phyloP scores from a whole-genome alignment of 2,888 invertebrate genomes.

The Drosophila birchii region DNA sequence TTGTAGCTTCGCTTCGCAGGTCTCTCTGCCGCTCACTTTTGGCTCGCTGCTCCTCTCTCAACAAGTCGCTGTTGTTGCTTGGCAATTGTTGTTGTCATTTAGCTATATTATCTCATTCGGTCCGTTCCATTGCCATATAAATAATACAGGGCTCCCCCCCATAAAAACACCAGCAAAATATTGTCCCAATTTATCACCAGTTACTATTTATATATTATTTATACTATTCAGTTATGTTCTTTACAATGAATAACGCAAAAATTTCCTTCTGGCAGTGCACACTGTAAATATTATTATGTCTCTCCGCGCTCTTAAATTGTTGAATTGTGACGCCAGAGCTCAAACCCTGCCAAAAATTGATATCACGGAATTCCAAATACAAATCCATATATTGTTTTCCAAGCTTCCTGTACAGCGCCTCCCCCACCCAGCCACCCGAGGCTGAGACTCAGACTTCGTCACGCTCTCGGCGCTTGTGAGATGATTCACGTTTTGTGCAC shows the following conservation, averaged over 20 bases:
- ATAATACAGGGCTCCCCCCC: conserved; percentile 39
- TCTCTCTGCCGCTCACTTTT: conserved; percentile 12
- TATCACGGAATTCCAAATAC: conserved; percentile 10
- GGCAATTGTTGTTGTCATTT: conserved; percentile 67
- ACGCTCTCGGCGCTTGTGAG: conserved; percentile 62
- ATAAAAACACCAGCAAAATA: not conserved
- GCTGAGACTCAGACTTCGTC: conserved; percentile 51
- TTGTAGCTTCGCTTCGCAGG: conserved; percentile 45
- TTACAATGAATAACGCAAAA: too few species aligned
- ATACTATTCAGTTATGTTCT: not conserved
- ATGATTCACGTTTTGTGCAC: conserved; percentile 73
- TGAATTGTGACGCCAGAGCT: conserved; percentile 38
- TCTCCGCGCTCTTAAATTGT: conserved; percentile 38
- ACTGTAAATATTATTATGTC: conserved; percentile 28
- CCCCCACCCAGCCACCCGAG: conserved; percentile 43
- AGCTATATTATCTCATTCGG: conserved; percentile 71
- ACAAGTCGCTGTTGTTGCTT: conserved; percentile 79
- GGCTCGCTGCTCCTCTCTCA: conserved; percentile 22
- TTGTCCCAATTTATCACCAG: not conserved
- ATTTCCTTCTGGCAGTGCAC: not conserved
- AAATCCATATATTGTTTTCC: conserved; percentile 35
- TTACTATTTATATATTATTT: too few species aligned
- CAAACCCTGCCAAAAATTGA: conserved; percentile 49
- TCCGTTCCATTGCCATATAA: conserved; percentile 53
- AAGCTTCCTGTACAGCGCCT: conserved; percentile 26